Evolutionary conservation across 2,888 invertebrate genomes (phyloP).

Genomic region (Eupithecia subumbrata): DNA sequence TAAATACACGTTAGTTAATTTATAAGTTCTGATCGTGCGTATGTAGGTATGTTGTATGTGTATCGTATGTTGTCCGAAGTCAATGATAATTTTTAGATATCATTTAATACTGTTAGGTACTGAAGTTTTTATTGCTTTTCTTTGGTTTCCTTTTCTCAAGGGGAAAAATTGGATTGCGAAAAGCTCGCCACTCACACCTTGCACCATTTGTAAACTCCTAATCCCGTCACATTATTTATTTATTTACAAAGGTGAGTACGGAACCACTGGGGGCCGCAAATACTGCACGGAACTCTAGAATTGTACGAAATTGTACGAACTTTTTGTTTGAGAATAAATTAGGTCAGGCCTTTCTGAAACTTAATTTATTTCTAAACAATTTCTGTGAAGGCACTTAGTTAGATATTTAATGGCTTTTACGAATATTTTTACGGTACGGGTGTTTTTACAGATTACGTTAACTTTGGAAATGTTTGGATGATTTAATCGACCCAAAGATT

Average conservation of each 20-base stretch:
- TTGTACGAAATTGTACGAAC: neutral
- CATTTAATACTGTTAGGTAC: too few species aligned
- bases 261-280: slow-evolving; percentile 22
- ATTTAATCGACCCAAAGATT: neutral
- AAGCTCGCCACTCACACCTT: slow-evolving; percentile 8
- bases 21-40: too few species aligned
- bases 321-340: slow-evolving; percentile 12
- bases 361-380: neutral
- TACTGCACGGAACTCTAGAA: slow-evolving; percentile 19
- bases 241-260: slow-evolving; percentile 63
- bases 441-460: neutral
- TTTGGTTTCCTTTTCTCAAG: too few species aligned
- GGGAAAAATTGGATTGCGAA: too few species aligned
- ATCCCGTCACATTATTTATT: slow-evolving; percentile 67
- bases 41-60: too few species aligned
- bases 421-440: neutral
- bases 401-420: neutral
- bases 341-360: slow-evolving; percentile 1
- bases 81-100: too few species aligned
- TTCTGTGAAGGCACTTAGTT: neutral
- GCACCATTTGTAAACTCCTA: slow-evolving; percentile 25
- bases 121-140: too few species aligned
- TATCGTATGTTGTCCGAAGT: too few species aligned
- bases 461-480: neutral
- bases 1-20: neutral